Evolutionary conservation across 2,797 vertebrate genomes (phyloP), one percentile per base, ranked within the genome.

Genomic region (Gymnoscopelus microlampas): DNA sequence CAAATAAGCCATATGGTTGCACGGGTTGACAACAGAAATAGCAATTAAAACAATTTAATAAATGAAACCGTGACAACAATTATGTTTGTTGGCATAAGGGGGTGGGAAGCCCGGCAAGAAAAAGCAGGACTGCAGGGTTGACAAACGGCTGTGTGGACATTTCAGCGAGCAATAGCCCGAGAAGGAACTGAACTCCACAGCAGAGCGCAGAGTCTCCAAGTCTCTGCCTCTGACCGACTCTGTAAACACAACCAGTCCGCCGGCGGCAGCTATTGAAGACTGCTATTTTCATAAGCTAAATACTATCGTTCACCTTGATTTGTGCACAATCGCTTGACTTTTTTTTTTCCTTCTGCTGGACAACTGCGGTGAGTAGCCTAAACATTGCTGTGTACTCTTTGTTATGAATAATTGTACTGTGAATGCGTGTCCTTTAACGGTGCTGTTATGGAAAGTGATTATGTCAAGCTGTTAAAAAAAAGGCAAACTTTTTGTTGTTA

Each of bases 21-120:
- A 94, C 92, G 90, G 81, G 93, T 94, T 92, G 93, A 94, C 94
- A 93, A 92, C 89, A 94, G 94, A 94, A 93, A 94, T 92, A 91
- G 93, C 91, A 94, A 93, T 94, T 95, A 95, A 94, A 94, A 92
- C 91, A 93, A 95, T 95, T 96, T 95, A 95, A 95, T 95, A 96
- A 96, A 96, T 95, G 95, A 95, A 95, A 93, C 92, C 93, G 94
- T 96, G 95, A 96, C 92, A 92, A 92, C 95, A 94, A 93, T 95
- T 95, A 94, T 96, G 96, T 96, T 96, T 96, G 94, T 95, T 92
- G 91, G 90, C 87, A 91, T 89, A 81, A 87, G 87, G 89, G 94
- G 93, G 93, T 93, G 93, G 93, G 92, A 88, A 92, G 88, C 91
- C 87, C 59, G 88, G 86, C 92, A 85, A 94, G 93, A 93, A 87